Conservation (phyloP, 2,888 invertebrate species). For the Dynastes hyllus region DNA sequence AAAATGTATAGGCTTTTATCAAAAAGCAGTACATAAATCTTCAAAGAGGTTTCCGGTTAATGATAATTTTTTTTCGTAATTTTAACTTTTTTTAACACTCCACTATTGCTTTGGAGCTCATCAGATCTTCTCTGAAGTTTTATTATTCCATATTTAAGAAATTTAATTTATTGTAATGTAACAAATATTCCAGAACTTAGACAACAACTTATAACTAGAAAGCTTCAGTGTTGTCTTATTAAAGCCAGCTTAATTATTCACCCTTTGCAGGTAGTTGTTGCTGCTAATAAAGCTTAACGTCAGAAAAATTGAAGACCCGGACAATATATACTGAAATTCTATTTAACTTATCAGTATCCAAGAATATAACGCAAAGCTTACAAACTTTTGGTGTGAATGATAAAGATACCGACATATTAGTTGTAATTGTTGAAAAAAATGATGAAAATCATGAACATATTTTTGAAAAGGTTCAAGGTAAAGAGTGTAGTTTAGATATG, state of each 20-base stretch:
- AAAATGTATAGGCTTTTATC: too few relatives aligned
- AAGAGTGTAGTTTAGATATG: slow-evolving; percentile 70
- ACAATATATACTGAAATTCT: slow-evolving; percentile 79
- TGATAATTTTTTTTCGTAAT: too few relatives aligned
- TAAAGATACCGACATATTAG: slow-evolving; percentile 70
- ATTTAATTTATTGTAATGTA: slow-evolving; percentile 73
- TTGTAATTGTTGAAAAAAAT: slow-evolving; percentile 69
- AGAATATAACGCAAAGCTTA: slow-evolving; percentile 81
- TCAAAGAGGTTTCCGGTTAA: too few relatives aligned
- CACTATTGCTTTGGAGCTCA: too few relatives aligned
- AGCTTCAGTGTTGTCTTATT: slow-evolving; percentile 76
- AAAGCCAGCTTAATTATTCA: slow-evolving; percentile 77
- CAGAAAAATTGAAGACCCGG: slow-evolving; percentile 76
- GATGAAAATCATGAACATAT: slow-evolving; percentile 64
- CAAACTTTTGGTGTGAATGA: slow-evolving; percentile 77
- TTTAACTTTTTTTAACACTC: too few relatives aligned
- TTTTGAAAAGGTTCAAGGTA: slow-evolving; percentile 74
- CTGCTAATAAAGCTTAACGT: slow-evolving; percentile 79
- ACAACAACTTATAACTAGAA: slow-evolving; percentile 74
- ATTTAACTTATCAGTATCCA: slow-evolving; percentile 80
- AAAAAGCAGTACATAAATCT: too few relatives aligned
- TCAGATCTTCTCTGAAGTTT: too few relatives aligned
- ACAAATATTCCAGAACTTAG: slow-evolving; percentile 75
- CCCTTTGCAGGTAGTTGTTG: slow-evolving; percentile 77
- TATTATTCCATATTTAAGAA: too few relatives aligned